Evolutionary conservation across 1,140 invertebrate species (phyloP).

Genomic region (Scylla paramamosain): DNA sequence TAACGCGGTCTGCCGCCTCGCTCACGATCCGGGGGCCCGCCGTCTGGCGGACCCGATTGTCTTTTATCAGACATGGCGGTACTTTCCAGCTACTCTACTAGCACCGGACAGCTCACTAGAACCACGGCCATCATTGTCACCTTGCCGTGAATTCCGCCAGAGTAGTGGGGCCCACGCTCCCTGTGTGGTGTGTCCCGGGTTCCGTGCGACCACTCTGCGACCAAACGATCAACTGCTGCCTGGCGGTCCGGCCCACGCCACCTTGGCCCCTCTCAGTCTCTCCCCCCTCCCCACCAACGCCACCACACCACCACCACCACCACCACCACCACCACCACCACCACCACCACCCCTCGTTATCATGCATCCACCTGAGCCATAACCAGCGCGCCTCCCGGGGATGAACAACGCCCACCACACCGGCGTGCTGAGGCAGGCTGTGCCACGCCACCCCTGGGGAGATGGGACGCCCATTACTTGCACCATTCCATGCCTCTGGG

Average conservation of each 20-base stretch:
- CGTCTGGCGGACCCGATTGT: constrained; percentile 52
- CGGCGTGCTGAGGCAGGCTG: not conserved
- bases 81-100: not conserved
- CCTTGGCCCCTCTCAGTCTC: not conserved
- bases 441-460: not conserved
- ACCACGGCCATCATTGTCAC: not conserved
- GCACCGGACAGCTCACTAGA: not conserved
- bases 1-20: constrained; percentile 36
- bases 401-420: not conserved
- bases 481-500: too few species aligned
- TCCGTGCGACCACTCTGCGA: constrained; percentile 44
- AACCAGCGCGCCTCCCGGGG: not conserved
- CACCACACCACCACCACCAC: too few species aligned
- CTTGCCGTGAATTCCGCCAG: not conserved
- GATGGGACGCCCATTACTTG: not conserved
- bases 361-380: not conserved
- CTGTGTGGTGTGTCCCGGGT: not conserved
- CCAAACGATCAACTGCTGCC: constrained; percentile 60
- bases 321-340: not conserved
- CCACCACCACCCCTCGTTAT: not conserved
- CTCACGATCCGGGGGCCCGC: constrained; percentile 40
- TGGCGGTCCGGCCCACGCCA: not conserved
- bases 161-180: not conserved
- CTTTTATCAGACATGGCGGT: constrained; percentile 40
- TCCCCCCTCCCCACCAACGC: not conserved